Evolutionary conservation across 53 echinoderm and acorn worm genomes (phyloP).

Genomic region (Antedon mediterranea): DNA sequence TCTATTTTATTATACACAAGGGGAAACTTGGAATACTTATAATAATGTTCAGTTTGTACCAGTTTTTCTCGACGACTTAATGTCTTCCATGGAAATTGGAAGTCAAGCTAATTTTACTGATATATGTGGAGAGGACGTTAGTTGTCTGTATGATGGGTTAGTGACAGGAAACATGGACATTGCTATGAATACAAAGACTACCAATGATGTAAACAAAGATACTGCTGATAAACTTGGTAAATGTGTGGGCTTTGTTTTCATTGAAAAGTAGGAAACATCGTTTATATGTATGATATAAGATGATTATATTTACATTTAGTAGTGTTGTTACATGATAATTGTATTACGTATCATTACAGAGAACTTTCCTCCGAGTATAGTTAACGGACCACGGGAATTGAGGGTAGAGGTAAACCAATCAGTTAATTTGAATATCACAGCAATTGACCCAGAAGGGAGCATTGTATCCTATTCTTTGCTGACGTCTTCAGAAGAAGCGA

Average conservation of each 20-base stretch:
- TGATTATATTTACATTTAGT: no score
- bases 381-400: constrained; percentile 17
- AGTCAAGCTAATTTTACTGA: not conserved
- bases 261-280: no score
- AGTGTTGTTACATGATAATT: no score
- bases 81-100: not conserved
- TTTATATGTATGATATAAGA: no score
- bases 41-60: not conserved
- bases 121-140: not conserved
- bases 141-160: not conserved
- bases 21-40: not conserved
- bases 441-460: constrained; percentile 63
- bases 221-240: not conserved
- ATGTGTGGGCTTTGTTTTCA: no score
- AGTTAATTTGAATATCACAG: constrained; percentile 29
- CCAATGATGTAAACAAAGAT: not conserved
- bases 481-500: constrained; percentile 26
- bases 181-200: not conserved
- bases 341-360: constrained; percentile 38
- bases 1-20: not conserved
- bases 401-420: constrained; percentile 33
- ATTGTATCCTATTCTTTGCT: constrained; percentile 37
- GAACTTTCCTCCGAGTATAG: constrained; percentile 84
- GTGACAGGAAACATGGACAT: not conserved
- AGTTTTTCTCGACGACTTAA: not conserved